Evolutionary conservation across 2,113 vertebrate genomes (phyloP).

Genomic region (Ptychochromis oligacanthus): DNA sequence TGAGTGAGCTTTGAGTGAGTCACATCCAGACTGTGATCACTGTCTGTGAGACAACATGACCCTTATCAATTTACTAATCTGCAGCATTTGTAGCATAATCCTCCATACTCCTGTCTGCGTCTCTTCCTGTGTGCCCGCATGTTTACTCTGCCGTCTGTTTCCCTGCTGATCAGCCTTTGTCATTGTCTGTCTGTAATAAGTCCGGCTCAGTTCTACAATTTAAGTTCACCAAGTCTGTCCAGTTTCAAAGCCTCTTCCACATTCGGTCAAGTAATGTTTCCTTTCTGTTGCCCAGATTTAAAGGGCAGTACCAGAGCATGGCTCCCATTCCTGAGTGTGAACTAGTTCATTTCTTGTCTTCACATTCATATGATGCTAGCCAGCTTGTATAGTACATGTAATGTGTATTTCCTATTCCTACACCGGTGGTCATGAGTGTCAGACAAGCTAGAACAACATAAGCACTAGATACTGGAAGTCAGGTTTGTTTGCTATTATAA

Average conservation of each 20-base stretch:
- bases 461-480: neutral
- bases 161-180: neutral
- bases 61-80: slow-evolving; percentile 20
- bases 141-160: neutral
- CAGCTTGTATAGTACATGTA: neutral
- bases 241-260: neutral
- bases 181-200: neutral
- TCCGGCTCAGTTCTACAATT: neutral
- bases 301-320: neutral
- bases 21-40: slow-evolving; percentile 25
- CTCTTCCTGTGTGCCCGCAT: slow-evolving; percentile 27
- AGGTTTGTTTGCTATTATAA: neutral
- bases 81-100: slow-evolving; percentile 8
- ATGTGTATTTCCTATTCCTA: neutral
- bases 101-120: slow-evolving; percentile 17
- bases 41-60: neutral
- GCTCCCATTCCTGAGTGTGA: neutral
- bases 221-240: neutral
- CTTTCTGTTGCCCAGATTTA: neutral
- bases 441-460: neutral
- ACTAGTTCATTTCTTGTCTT: neutral
- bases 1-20: slow-evolving; percentile 45
- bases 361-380: neutral
- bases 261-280: neutral
- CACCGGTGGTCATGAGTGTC: neutral